phyloP scores from a whole-genome alignment of 2,888 invertebrate genomes.

The Eupithecia inturbata region DNA sequence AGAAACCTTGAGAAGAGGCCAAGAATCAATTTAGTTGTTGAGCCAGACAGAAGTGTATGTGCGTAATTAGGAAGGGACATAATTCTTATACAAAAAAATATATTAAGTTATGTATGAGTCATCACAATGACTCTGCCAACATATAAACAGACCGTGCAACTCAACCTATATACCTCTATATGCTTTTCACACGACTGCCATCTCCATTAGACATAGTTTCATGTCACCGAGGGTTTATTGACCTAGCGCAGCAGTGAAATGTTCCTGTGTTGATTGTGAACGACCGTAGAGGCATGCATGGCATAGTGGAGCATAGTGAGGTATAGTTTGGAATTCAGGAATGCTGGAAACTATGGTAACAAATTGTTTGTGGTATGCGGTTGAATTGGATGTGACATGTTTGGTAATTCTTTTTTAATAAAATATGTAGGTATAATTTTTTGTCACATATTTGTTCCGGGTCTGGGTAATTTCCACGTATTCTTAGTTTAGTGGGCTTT shows the following conservation, averaged over 20 bases:
- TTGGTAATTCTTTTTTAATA: background rate
- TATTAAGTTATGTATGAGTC: too few relatives aligned
- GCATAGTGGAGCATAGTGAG: slow-evolving; percentile 9
- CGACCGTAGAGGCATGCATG: slow-evolving; percentile 18
- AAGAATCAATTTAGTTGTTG: background rate
- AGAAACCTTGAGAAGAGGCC: background rate
- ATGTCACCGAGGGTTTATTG: slow-evolving; percentile 52
- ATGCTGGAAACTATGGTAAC: slow-evolving; percentile 23
- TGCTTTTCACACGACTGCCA: background rate
- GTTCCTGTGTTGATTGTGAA: slow-evolving; percentile 29
- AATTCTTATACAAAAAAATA: background rate
- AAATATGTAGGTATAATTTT: background rate
- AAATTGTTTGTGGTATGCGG: slow-evolving; percentile 24
- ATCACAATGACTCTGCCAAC: background rate
- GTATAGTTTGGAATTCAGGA: slow-evolving; percentile 27
- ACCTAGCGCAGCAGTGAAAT: slow-evolving; percentile 46
- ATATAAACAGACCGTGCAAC: background rate
- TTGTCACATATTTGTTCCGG: background rate
- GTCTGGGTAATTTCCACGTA: background rate
- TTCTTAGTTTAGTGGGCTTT: too few relatives aligned
- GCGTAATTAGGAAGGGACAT: background rate
- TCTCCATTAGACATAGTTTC: slow-evolving; percentile 2
- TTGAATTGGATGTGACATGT: slow-evolving; percentile 12
- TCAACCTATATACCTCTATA: too few relatives aligned
- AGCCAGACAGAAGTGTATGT: background rate